phyloP scores from a whole-genome alignment of 2,797 vertebrate genomes.

The Pitangus sulphuratus region DNA sequence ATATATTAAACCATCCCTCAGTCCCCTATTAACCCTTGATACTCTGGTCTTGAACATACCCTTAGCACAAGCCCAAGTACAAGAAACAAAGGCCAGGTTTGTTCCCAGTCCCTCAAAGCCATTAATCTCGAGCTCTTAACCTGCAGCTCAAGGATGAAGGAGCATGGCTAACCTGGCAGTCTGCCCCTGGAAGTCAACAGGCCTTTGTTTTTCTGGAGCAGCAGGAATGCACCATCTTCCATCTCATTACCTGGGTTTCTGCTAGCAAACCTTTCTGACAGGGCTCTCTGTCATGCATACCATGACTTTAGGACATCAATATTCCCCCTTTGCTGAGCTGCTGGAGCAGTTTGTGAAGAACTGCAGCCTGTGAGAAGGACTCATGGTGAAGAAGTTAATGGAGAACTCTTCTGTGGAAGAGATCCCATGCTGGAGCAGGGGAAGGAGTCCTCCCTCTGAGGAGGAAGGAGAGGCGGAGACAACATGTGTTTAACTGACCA shows the following conservation, averaged over 20 bases:
- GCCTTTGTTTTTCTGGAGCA: not conserved
- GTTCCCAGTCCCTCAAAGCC: not conserved
- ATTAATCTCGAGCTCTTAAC: not conserved
- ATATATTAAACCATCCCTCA: not conserved
- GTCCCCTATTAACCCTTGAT: not conserved
- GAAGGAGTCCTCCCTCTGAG: not conserved
- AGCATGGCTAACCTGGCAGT: not conserved
- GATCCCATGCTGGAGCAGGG: not conserved
- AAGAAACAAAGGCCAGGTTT: not conserved
- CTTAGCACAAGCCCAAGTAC: not conserved
- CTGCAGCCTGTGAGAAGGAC: not conserved
- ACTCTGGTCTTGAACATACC: not conserved
- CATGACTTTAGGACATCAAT: fast-evolving
- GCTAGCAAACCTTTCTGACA: not conserved
- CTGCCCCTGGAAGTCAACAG: not conserved
- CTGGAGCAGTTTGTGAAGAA: not conserved
- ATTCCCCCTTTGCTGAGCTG: not conserved
- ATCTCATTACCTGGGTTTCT: not conserved
- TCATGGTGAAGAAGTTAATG: not conserved
- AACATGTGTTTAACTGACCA: not conserved
- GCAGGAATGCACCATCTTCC: fast-evolving
- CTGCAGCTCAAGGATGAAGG: not conserved
- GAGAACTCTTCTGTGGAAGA: not conserved
- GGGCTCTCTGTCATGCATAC: not conserved
- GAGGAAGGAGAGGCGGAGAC: not conserved